A percentile compares a stretch with the other conserved stretches of the same genome.
Conservation (phyloP, 2,888 invertebrate genomes). For the Odontomyia ornata region DNA sequence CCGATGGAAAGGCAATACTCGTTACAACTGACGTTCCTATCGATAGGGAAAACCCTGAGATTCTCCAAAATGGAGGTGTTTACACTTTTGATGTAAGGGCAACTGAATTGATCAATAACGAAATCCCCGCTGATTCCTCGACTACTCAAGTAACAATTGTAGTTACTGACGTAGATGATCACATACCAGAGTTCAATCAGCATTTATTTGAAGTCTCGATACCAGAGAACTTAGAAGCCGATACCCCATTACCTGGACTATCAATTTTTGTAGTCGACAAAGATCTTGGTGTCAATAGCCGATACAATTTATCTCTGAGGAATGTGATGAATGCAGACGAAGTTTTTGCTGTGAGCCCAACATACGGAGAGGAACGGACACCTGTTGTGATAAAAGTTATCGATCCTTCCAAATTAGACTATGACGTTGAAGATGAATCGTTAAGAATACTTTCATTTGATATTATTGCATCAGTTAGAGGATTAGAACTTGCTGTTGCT, state of each 20-base stretch:
- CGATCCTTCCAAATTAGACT: slow-evolving; percentile 74
- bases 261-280: slow-evolving; percentile 78
- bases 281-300: slow-evolving; percentile 78
- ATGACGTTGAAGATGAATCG: slow-evolving; percentile 71
- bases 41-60: slow-evolving; percentile 78
- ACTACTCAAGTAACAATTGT: slow-evolving; percentile 78
- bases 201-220: slow-evolving; percentile 74
- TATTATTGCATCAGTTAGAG: slow-evolving; percentile 70
- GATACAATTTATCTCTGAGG: slow-evolving; percentile 71
- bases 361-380: slow-evolving; percentile 75
- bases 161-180: slow-evolving; percentile 81
- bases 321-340: slow-evolving; percentile 70
- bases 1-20: slow-evolving; percentile 68
- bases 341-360: slow-evolving; percentile 73
- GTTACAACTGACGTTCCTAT: slow-evolving; percentile 73
- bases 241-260: slow-evolving; percentile 75
- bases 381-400: slow-evolving; percentile 77
- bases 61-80: slow-evolving; percentile 80
- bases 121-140: slow-evolving; percentile 74
- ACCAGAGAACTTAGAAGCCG: slow-evolving; percentile 78
- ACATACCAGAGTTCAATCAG: slow-evolving; percentile 76
- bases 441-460: slow-evolving; percentile 73
- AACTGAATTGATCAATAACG: slow-evolving; percentile 77
- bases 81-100: slow-evolving; percentile 78
- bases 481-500: slow-evolving; percentile 68